phyloP scores from a whole-genome alignment of 2,888 invertebrate species.

The Atrina japonica region DNA sequence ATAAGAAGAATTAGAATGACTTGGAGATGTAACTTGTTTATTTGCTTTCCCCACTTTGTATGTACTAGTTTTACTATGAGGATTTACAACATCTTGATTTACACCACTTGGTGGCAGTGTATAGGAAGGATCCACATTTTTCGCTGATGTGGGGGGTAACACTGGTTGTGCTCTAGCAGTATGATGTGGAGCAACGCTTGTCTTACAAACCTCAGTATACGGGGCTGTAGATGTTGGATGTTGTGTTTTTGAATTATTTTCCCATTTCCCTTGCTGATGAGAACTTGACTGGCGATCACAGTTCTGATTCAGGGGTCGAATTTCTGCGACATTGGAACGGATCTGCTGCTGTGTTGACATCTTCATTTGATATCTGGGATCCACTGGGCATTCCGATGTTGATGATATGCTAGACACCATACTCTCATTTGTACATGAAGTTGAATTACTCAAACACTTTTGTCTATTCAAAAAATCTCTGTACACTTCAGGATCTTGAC shows the following conservation, averaged over 20 bases:
- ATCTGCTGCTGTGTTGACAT: slow-evolving; percentile 40
- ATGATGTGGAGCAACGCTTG: slow-evolving; percentile 25
- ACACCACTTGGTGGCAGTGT: slow-evolving; percentile 24
- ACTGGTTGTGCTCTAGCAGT: slow-evolving; percentile 39
- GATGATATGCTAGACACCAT: slow-evolving; percentile 10
- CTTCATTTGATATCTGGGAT: slow-evolving; percentile 35
- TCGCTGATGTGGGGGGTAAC: slow-evolving; percentile 34
- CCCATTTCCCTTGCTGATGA: slow-evolving; percentile 38
- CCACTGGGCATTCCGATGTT: slow-evolving; percentile 1
- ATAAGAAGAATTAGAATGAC: slow-evolving; percentile 17
- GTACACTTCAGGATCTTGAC: slow-evolving; percentile 65
- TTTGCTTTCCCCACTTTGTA: slow-evolving; percentile 23
- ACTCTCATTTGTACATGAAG: slow-evolving; percentile 37
- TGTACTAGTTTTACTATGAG: slow-evolving; percentile 18
- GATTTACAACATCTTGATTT: slow-evolving; percentile 2
- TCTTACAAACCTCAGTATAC: slow-evolving; percentile 44
- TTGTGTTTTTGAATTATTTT: background rate
- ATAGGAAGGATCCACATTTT: slow-evolving; percentile 18
- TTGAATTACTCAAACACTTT: slow-evolving; percentile 47
- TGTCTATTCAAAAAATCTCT: slow-evolving; percentile 68
- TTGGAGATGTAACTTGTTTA: slow-evolving; percentile 2
- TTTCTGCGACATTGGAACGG: slow-evolving; percentile 58
- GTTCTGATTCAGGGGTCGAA: slow-evolving; percentile 58
- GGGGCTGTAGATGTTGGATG: background rate
- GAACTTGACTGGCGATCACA: slow-evolving; percentile 26